Percentiles rank a stretch among this genome's conserved stretches.
phyloP scores from a whole-genome alignment of 2,888 invertebrate genomes.

The Hypolimnas misippus region DNA sequence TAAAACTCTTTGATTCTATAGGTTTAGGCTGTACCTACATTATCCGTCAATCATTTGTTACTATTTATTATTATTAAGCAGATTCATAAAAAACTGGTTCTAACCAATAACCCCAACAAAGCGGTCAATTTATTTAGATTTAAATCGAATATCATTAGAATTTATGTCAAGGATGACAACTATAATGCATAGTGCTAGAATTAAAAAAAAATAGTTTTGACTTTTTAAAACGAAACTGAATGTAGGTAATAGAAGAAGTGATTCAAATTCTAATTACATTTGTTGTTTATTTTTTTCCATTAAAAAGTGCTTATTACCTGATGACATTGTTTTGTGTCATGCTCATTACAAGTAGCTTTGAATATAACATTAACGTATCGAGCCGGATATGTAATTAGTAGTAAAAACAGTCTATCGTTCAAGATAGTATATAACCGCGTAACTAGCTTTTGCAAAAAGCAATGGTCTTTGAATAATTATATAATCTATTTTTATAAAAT shows the following conservation, averaged over 20 bases:
- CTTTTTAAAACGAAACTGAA: not conserved
- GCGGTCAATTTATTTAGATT: conserved; percentile 2
- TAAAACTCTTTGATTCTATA: no score
- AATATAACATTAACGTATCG: not conserved
- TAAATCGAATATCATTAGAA: not conserved
- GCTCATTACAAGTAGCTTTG: not conserved
- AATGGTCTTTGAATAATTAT: no score
- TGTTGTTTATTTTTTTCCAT: not conserved
- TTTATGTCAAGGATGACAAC: conserved; percentile 7
- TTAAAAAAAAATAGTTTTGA: not conserved
- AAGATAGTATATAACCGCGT: no score
- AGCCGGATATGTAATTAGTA: no score
- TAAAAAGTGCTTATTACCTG: not conserved
- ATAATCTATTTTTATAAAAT: no score
- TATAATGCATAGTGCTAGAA: not conserved
- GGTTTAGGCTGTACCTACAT: no score
- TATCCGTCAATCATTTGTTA: no score
- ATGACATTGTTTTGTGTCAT: not conserved
- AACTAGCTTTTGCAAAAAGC: no score
- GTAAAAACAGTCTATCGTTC: no score
- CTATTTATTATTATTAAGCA: no score
- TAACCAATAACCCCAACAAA: not conserved
- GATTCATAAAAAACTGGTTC: not conserved
- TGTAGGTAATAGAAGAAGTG: not conserved
- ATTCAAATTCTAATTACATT: not conserved